These are phyloP conservation scores for Cenopis cana DNA, from an alignment of 2,888 invertebrate species.

Conservation along the genomic window DNA sequence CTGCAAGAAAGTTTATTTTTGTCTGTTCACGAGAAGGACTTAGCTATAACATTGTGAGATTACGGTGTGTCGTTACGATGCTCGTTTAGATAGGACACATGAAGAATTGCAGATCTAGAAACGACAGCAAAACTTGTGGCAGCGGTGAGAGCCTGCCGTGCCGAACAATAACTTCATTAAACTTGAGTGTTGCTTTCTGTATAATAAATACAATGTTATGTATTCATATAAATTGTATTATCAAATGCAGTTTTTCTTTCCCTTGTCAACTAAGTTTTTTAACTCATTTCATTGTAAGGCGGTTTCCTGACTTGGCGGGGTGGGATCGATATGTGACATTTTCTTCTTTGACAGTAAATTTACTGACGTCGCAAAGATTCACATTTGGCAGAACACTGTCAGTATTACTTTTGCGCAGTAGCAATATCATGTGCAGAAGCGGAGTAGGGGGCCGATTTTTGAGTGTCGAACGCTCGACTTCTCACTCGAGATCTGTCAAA, in stretches of 20 bases:
- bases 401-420: too few species aligned
- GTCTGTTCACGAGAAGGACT: constrained; percentile 42
- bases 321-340: too few species aligned
- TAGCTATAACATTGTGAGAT: constrained; percentile 73
- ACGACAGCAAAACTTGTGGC: constrained; percentile 63
- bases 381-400: too few species aligned
- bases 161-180: constrained; percentile 32
- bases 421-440: too few species aligned
- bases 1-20: constrained; percentile 41
- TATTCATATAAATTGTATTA: neutral
- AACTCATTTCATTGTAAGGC: neutral
- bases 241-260: neutral
- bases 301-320: too few species aligned
- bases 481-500: too few species aligned
- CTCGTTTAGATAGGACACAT: constrained; percentile 82
- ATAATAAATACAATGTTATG: neutral
- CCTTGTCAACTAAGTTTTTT: neutral
- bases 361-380: too few species aligned
- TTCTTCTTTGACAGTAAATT: too few species aligned
- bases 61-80: constrained; percentile 81
- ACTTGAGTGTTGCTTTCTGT: constrained; percentile 13
- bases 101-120: constrained; percentile 80
- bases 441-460: too few species aligned
- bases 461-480: too few species aligned
- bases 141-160: neutral